Evolutionary conservation across 2,113 vertebrate genomes (phyloP).

Genomic region (Cricetomys ansorgei): DNA sequence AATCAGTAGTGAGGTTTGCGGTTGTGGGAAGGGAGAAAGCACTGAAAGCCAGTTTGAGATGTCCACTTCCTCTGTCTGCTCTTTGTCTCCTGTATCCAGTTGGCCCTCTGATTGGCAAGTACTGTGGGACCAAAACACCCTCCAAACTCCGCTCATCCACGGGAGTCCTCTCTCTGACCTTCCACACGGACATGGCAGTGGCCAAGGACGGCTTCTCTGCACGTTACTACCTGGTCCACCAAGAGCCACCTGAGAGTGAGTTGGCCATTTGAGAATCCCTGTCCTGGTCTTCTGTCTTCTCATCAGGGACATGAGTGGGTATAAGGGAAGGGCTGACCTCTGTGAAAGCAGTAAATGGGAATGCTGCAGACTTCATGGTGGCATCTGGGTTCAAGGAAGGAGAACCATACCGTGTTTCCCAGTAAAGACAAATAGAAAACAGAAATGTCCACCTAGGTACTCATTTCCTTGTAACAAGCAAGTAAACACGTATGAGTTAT

Average conservation of each 20-base stretch:
- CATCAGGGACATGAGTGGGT: not conserved
- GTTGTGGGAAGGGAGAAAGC: not conserved
- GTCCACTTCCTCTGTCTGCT: not conserved
- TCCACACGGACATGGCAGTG: conserved; percentile 98
- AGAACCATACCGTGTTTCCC: not conserved
- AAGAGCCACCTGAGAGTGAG: conserved; percentile 96
- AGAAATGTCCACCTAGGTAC: not conserved
- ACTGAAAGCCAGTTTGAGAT: not conserved
- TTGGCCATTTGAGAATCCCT: conserved; percentile 59
- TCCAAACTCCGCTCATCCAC: conserved; percentile 96
- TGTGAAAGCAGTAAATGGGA: not conserved
- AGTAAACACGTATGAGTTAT: not conserved
- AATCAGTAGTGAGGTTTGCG: not conserved
- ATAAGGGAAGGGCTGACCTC: not conserved
- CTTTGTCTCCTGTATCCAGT: conserved; percentile 87
- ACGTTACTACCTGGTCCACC: conserved; percentile 95
- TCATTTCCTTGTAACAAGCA: not conserved
- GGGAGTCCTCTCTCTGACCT: conserved; percentile 95
- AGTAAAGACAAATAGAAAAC: not conserved
- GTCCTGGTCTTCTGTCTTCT: not conserved
- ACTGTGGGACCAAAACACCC: conserved; percentile 96
- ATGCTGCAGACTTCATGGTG: not conserved
- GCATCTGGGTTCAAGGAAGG: not conserved
- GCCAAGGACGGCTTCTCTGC: conserved; percentile 98
- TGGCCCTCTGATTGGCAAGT: conserved; percentile 96